phyloP scores from a whole-genome alignment of 1,140 invertebrate genomes.

The Brachionus rubens region DNA sequence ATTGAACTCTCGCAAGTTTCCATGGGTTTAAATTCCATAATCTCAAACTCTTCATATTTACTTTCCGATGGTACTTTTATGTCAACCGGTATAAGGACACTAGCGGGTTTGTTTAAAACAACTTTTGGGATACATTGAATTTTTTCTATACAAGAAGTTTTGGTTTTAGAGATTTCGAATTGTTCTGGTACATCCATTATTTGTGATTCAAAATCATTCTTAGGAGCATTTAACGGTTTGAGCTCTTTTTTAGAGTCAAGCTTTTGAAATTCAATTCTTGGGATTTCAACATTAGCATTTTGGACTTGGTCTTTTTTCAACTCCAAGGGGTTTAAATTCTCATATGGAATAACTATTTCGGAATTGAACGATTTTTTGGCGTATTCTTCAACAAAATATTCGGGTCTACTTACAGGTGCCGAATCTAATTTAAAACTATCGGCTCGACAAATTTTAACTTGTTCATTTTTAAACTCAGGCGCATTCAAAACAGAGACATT shows the following conservation, averaged over 20 bases:
- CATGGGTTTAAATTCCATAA: not conserved
- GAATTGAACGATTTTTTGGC: constrained; percentile 17
- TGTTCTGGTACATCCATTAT: not conserved
- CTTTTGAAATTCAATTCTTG: not conserved
- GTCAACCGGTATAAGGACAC: not conserved
- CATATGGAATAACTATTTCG: not conserved
- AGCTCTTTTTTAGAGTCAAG: too few species aligned
- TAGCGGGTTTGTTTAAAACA: not conserved
- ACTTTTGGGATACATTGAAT: not conserved
- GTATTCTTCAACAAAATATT: constrained; percentile 17
- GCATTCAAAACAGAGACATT: not conserved
- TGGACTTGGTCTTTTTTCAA: not conserved
- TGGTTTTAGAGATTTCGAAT: not conserved
- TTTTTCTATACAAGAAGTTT: not conserved
- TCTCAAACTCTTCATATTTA: not conserved
- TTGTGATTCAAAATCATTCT: not conserved
- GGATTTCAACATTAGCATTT: not conserved
- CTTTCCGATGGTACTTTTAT: not conserved
- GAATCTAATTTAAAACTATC: not conserved
- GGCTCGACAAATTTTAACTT: not conserved
- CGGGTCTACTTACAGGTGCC: not conserved
- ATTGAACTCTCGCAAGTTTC: not conserved
- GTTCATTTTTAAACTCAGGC: not conserved
- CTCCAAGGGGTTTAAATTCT: not conserved
- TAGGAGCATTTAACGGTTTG: too few species aligned